Conservation (phyloP, 2,888 invertebrate species). For the Zaprionus obscuricornis region DNA sequence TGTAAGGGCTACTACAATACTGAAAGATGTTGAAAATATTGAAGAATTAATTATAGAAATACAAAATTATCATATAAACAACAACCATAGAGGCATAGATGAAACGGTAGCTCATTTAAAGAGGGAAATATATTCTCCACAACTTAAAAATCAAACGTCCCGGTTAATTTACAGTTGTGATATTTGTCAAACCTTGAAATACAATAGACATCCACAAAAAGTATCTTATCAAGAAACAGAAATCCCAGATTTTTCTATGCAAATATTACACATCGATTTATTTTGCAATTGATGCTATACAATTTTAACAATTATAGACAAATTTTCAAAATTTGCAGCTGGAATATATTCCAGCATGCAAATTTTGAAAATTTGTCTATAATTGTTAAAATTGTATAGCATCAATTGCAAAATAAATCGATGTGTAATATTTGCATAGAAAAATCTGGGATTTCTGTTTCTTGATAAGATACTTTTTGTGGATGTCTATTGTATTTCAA, state of each 20-base stretch:
- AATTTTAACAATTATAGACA: slow-evolving; percentile 40
- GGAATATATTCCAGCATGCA: slow-evolving; percentile 18
- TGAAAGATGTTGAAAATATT: background rate
- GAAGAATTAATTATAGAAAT: background rate
- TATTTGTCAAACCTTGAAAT: slow-evolving; percentile 31
- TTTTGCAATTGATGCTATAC: slow-evolving; percentile 22
- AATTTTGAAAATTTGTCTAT: slow-evolving; percentile 49
- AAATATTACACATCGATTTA: slow-evolving; percentile 41
- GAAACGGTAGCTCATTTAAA: slow-evolving; percentile 12
- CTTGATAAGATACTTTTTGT: slow-evolving; percentile 14
- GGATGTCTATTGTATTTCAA: slow-evolving; percentile 36
- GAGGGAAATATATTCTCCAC: slow-evolving; percentile 21
- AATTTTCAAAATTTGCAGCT: slow-evolving; percentile 44
- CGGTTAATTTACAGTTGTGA: slow-evolving; percentile 23
- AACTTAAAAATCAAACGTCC: slow-evolving; percentile 18
- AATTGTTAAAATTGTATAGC: slow-evolving; percentile 28
- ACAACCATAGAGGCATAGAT: background rate
- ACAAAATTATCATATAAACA: background rate
- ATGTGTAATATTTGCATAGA: slow-evolving; percentile 38
- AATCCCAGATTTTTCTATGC: slow-evolving; percentile 26
- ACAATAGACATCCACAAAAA: slow-evolving; percentile 26
- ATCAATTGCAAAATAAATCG: slow-evolving; percentile 32
- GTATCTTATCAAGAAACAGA: slow-evolving; percentile 23
- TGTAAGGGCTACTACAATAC: background rate
- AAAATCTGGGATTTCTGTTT: slow-evolving; percentile 28